phyloP scores from a whole-genome alignment of 2,113 vertebrate genomes.

The Phylloscopus trochiloides region DNA sequence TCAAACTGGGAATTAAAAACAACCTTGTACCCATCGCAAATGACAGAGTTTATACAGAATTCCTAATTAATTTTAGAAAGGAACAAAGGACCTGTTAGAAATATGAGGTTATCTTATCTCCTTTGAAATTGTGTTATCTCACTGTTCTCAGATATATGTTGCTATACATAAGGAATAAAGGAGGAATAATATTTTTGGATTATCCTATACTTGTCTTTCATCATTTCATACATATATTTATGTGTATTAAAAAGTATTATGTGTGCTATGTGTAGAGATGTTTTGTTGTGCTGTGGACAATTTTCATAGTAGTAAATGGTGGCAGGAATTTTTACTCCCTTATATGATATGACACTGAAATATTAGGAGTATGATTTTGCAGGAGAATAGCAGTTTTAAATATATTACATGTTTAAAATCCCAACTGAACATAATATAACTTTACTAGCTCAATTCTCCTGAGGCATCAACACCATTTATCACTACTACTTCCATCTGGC shows the following conservation, averaged over 20 bases:
- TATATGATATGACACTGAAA: constrained; percentile 31
- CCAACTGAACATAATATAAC: constrained; percentile 74
- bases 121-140: neutral
- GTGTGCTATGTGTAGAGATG: neutral
- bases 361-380: constrained; percentile 39
- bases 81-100: neutral
- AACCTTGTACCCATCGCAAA: neutral
- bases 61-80: neutral
- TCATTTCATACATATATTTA: neutral
- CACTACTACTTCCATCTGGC: constrained; percentile 72
- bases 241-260: neutral
- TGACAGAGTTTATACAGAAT: neutral
- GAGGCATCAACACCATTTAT: constrained; percentile 75
- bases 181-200: neutral
- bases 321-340: neutral
- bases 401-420: constrained; percentile 69
- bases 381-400: constrained; percentile 68
- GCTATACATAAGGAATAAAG: neutral
- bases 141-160: neutral
- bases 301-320: neutral
- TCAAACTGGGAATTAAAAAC: neutral
- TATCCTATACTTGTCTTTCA: neutral
- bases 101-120: neutral
- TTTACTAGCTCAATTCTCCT: constrained; percentile 74
- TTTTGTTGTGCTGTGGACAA: neutral